Percentiles rank a stretch among this genome's conserved stretches.
These are phyloP conservation scores for Drosophila phalerata DNA, from an alignment of 2,888 invertebrate species.

Conservation along the genomic window DNA sequence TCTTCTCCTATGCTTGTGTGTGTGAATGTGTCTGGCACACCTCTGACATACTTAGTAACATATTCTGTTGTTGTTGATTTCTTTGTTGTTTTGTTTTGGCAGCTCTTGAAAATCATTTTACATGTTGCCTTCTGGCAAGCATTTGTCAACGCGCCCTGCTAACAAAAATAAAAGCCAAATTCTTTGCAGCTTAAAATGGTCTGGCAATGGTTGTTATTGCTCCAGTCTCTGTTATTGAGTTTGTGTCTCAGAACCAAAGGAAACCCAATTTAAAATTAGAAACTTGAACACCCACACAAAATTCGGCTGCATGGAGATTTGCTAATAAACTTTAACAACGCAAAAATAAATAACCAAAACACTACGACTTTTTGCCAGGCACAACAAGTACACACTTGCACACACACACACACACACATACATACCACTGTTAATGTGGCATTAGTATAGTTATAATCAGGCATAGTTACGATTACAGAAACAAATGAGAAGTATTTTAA, in stretches of 20 bases:
- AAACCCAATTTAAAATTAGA: slow-evolving; percentile 16
- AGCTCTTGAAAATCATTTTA: slow-evolving; percentile 51
- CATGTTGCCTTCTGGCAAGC: slow-evolving; percentile 50
- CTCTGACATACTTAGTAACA: slow-evolving; percentile 18
- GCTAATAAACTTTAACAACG: slow-evolving; percentile 56
- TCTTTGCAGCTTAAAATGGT: slow-evolving; percentile 25
- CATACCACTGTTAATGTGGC: background rate
- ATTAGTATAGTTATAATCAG: slow-evolving; percentile 22
- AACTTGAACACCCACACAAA: slow-evolving; percentile 58
- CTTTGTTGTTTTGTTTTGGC: slow-evolving; percentile 22
- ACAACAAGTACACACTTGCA: slow-evolving; percentile 22
- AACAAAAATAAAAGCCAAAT: slow-evolving; percentile 22
- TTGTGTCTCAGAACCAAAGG: slow-evolving; percentile 29
- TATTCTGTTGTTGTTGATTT: background rate
- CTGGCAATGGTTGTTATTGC: slow-evolving; percentile 4
- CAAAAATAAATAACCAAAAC: background rate
- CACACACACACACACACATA: slow-evolving; percentile 6
- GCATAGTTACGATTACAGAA: slow-evolving; percentile 19
- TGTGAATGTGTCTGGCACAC: slow-evolving; percentile 7
- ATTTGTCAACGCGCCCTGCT: slow-evolving; percentile 62
- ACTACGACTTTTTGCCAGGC: slow-evolving; percentile 14
- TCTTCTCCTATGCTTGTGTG: background rate
- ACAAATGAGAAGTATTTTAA: slow-evolving; percentile 27
- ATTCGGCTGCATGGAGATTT: slow-evolving; percentile 33
- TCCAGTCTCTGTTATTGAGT: background rate